These are phyloP conservation scores for Callitettix versicolor DNA, from an alignment of 1,140 invertebrate genomes.

Conservation along the genomic window DNA sequence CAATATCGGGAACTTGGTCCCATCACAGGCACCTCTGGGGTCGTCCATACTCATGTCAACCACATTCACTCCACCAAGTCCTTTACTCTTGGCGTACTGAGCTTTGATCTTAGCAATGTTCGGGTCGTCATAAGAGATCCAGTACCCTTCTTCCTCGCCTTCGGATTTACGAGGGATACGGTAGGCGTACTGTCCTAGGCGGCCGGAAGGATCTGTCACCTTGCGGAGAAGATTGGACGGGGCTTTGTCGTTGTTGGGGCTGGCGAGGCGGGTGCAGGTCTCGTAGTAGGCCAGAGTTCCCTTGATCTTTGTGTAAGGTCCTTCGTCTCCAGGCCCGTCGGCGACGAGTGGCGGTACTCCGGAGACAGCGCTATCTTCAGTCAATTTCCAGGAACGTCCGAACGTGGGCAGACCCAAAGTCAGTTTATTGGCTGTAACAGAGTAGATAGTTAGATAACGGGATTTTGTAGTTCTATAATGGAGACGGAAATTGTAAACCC, in stretches of 20 bases:
- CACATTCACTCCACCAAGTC: constrained; percentile 70
- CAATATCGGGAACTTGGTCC: constrained; percentile 64
- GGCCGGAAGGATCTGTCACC: constrained; percentile 61
- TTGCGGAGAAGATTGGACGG: constrained; percentile 49
- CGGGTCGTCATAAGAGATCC: constrained; percentile 84
- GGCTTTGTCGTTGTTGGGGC: constrained; percentile 43
- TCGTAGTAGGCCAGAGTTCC: constrained; percentile 63
- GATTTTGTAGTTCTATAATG: too few relatives aligned
- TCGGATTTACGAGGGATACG: constrained; percentile 47
- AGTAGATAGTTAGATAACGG: too few relatives aligned
- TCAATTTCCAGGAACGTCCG: constrained; percentile 68
- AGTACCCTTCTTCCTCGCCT: constrained; percentile 57
- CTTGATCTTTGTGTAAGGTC: constrained; percentile 53
- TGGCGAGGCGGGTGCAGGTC: constrained; percentile 60
- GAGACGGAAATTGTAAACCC: too few relatives aligned
- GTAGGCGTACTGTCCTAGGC: constrained; percentile 66
- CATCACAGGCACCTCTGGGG: constrained; percentile 66
- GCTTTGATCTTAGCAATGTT: constrained; percentile 76
- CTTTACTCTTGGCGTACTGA: constrained; percentile 57
- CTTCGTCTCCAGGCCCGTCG: constrained; percentile 49
- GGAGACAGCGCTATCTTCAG: constrained; percentile 55
- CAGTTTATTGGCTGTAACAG: constrained; percentile 54
- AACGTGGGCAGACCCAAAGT: constrained; percentile 73
- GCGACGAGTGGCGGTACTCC: constrained; percentile 61
- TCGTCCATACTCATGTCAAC: constrained; percentile 74